These are phyloP conservation scores for Genyomyrus donnyi DNA, from an alignment of 2,113 vertebrate genomes.

Conservation along the genomic window DNA sequence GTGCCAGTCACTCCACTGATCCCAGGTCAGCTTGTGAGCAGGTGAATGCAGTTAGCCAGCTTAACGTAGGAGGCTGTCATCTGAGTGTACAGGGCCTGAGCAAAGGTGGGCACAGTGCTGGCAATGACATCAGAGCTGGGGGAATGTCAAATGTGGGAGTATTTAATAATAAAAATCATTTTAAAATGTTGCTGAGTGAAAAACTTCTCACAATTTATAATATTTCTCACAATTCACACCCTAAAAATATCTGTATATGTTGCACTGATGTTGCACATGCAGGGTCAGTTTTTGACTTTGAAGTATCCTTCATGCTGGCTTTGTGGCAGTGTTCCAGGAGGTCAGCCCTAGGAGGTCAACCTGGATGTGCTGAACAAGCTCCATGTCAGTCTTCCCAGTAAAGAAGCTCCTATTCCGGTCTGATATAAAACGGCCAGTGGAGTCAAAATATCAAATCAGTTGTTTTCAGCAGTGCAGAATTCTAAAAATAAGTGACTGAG, in stretches of 20 bases:
- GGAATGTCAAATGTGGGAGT: neutral
- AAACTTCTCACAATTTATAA: neutral
- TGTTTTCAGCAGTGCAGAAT: constrained; percentile 55
- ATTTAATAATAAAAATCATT: neutral
- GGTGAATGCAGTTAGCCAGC: constrained; percentile 55
- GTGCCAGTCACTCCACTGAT: neutral
- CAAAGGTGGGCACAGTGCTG: constrained; percentile 37
- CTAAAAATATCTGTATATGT: neutral
- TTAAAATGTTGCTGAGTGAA: neutral
- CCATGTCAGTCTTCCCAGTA: constrained; percentile 29
- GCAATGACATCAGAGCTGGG: neutral
- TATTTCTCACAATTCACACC: neutral
- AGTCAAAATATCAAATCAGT: constrained; percentile 47
- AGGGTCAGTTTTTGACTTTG: neutral
- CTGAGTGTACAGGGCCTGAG: constrained; percentile 36
- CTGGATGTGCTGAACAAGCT: neutral
- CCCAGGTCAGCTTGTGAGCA: constrained; percentile 35
- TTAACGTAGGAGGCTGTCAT: constrained; percentile 69
- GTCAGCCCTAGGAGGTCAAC: neutral
- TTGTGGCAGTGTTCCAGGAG: neutral
- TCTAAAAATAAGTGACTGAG: constrained; percentile 62
- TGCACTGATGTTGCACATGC: neutral
- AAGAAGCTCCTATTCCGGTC: constrained; percentile 46
- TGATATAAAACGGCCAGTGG: constrained; percentile 64
- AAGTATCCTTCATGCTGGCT: neutral